Evolutionary conservation across 2,888 invertebrate species (phyloP).

Genomic region (Agrenia bidenticulata): DNA sequence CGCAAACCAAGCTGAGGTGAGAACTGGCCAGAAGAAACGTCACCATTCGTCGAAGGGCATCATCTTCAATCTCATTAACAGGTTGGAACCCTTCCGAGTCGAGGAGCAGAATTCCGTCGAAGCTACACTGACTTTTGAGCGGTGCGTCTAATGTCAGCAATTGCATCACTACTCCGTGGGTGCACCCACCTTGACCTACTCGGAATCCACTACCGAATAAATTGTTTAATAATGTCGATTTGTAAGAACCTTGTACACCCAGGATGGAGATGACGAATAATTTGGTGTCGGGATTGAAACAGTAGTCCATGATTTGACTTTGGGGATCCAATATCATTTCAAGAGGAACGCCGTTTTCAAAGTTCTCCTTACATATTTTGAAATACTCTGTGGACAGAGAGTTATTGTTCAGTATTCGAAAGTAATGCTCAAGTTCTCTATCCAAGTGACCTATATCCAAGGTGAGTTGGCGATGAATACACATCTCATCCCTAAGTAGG

Average conservation of each 20-base stretch:
- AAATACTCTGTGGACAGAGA: background rate
- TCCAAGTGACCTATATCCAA: background rate
- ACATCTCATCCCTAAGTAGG: background rate
- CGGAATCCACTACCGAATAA: background rate
- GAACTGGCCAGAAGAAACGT: no score
- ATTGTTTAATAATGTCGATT: slow-evolving; percentile 8
- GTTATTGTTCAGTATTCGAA: background rate
- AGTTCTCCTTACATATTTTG: background rate
- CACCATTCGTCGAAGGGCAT: no score
- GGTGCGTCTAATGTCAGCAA: background rate
- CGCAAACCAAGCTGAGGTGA: no score
- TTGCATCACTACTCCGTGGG: slow-evolving; percentile 1
- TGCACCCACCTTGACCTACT: background rate
- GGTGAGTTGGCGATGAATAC: background rate
- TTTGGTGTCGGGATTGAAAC: background rate
- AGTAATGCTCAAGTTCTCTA: background rate
- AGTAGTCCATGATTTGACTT: background rate
- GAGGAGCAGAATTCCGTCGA: slow-evolving; percentile 9
- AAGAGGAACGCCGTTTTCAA: background rate
- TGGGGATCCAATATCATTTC: background rate
- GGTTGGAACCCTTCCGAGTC: slow-evolving; percentile 9
- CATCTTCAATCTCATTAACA: no score
- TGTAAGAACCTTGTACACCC: background rate
- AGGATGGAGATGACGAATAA: background rate
- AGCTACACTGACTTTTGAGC: no score